Conservation (phyloP, 2,888 invertebrate genomes). For the Polyommatus icarus region DNA sequence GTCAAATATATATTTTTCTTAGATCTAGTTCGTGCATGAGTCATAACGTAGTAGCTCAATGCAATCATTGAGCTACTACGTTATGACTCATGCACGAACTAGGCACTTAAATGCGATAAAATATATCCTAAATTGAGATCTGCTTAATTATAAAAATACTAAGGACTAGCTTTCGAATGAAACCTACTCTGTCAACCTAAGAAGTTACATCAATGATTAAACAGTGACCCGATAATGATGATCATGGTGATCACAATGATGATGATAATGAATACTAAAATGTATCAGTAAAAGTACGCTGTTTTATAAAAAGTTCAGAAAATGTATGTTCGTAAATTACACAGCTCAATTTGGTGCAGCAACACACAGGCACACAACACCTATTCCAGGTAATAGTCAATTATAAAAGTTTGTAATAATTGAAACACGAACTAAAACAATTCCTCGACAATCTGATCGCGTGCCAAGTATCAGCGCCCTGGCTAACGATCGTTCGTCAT, state of each 20-base stretch:
- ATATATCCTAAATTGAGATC: background rate
- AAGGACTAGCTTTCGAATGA: background rate
- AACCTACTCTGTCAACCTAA: too few relatives aligned
- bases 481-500: constrained; percentile 19
- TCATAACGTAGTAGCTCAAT: background rate
- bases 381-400: background rate
- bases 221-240: too few relatives aligned
- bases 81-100: too few relatives aligned
- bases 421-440: constrained; percentile 27
- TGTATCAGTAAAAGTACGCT: too few relatives aligned
- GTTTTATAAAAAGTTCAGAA: too few relatives aligned
- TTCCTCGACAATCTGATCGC: constrained; percentile 24
- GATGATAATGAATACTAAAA: background rate
- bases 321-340: too few relatives aligned
- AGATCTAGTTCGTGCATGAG: too few relatives aligned
- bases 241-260: background rate
- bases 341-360: too few relatives aligned
- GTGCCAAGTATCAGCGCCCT: constrained; percentile 24
- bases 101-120: background rate
- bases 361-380: background rate
- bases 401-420: constrained; percentile 16
- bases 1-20: too few relatives aligned
- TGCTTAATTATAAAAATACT: background rate
- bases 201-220: too few relatives aligned
- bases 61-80: too few relatives aligned